Percentiles rank a stretch among this genome's conserved stretches.
These are phyloP conservation scores for Paralichthys olivaceus DNA, from an alignment of 2,113 vertebrate genomes.

Conservation along the genomic window DNA sequence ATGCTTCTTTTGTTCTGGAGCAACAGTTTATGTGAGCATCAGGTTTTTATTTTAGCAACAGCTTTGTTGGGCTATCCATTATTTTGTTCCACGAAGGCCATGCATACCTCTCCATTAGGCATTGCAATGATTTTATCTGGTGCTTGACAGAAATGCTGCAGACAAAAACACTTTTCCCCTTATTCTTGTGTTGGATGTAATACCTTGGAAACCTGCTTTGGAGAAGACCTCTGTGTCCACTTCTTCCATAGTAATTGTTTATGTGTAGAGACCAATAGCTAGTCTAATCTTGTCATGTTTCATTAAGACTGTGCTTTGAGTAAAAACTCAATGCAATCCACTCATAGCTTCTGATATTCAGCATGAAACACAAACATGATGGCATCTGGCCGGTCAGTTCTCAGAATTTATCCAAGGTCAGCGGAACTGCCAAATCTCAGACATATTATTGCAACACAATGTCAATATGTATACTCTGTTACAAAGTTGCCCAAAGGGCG, in stretches of 20 bases:
- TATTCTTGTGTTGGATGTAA: slow-evolving; percentile 82
- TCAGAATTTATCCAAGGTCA: slow-evolving; percentile 46
- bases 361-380: slow-evolving; percentile 35
- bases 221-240: slow-evolving; percentile 83
- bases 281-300: slow-evolving; percentile 66
- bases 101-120: slow-evolving; percentile 63
- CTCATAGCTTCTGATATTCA: slow-evolving; percentile 18
- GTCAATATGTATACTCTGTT: slow-evolving; percentile 32
- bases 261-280: slow-evolving; percentile 54
- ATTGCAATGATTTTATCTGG: slow-evolving; percentile 65
- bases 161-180: slow-evolving; percentile 47
- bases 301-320: slow-evolving; percentile 35
- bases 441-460: slow-evolving; percentile 32
- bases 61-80: slow-evolving; percentile 33
- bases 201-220: slow-evolving; percentile 85
- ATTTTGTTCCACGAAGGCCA: slow-evolving; percentile 40
- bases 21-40: background rate
- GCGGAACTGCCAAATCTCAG: slow-evolving; percentile 42
- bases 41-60: slow-evolving; percentile 40
- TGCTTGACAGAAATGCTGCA: slow-evolving; percentile 63
- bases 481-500: slow-evolving; percentile 55
- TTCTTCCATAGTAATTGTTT: slow-evolving; percentile 85
- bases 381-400: slow-evolving; percentile 36
- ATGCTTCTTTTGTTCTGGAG: background rate
- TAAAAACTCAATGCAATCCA: background rate